Percentiles rank a stretch among this genome's conserved stretches.
These are phyloP conservation scores for Spisula subtruncata DNA, from an alignment of 2,888 invertebrate genomes.

Conservation along the genomic window DNA sequence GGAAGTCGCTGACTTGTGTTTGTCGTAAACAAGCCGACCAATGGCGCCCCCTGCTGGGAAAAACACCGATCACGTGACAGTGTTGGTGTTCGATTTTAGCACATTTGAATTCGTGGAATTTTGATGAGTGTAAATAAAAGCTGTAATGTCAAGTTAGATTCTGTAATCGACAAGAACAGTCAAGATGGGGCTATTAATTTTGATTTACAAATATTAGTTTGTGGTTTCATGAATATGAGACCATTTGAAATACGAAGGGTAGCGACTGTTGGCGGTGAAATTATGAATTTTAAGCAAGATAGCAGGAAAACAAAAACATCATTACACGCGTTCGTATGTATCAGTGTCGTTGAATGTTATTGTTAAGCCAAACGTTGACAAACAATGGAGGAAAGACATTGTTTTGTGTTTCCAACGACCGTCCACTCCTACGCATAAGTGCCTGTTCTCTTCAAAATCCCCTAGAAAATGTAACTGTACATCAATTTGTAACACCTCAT, in stretches of 20 bases:
- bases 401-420: not conserved
- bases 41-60: conserved; percentile 57
- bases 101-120: conserved; percentile 54
- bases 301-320: conserved; percentile 21
- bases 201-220: conserved; percentile 59
- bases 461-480: too few relatives aligned
- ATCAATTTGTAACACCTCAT: too few relatives aligned
- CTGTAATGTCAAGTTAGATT: conserved; percentile 9
- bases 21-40: conserved; percentile 64
- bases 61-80: conserved; percentile 56
- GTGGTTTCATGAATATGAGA: conserved; percentile 39
- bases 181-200: conserved; percentile 53
- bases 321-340: not conserved
- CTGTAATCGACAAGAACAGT: not conserved
- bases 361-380: not conserved
- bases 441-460: too few relatives aligned
- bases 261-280: not conserved
- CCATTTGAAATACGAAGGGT: not conserved
- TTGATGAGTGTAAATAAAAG: conserved; percentile 66
- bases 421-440: too few relatives aligned
- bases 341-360: not conserved
- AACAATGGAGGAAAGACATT: not conserved
- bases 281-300: conserved; percentile 42
- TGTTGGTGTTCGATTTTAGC: conserved; percentile 54
- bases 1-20: conserved; percentile 60